A percentile compares a stretch with the other conserved stretches of the same genome.
Evolutionary conservation across 2,888 invertebrate species (phyloP).

Genomic region (Sinhomidia bicolor): DNA sequence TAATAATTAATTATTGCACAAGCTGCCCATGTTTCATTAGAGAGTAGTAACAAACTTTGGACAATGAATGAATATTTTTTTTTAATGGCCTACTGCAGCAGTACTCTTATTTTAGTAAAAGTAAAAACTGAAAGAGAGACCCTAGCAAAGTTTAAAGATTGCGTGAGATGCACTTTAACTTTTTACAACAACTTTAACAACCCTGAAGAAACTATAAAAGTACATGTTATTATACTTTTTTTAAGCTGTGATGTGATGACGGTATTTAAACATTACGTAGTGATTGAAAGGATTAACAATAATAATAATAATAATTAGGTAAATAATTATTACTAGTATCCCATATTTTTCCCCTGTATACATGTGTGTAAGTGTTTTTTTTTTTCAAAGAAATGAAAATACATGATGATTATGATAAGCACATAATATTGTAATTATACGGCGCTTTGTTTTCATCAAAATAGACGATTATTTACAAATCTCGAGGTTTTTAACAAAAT

Average conservation of each 20-base stretch:
- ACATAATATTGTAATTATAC: not conserved
- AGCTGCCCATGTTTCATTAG: constrained; percentile 29
- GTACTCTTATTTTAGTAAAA: not conserved
- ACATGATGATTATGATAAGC: not conserved
- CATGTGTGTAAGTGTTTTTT: too few relatives aligned
- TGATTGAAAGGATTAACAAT: not conserved
- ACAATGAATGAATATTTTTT: not conserved
- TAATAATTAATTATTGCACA: constrained; percentile 48
- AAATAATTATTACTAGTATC: not conserved
- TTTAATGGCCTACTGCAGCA: not conserved
- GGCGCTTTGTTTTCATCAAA: constrained; percentile 30
- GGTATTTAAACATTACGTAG: too few relatives aligned
- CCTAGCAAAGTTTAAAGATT: not conserved
- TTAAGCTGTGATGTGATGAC: too few relatives aligned
- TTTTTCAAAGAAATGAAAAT: not conserved
- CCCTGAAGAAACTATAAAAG: not conserved
- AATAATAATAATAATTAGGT: not conserved
- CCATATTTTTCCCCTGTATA: not conserved
- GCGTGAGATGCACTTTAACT: too few relatives aligned
- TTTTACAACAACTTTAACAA: not conserved
- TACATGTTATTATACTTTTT: not conserved
- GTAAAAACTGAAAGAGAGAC: not conserved
- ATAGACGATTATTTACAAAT: constrained; percentile 65
- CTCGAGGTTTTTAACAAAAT: constrained; percentile 41
- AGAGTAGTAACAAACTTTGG: not conserved